Evolutionary conservation across 2,888 invertebrate species (phyloP), one percentile per base, ranked within the genome.

Genomic region (Callimorpha dominula): DNA sequence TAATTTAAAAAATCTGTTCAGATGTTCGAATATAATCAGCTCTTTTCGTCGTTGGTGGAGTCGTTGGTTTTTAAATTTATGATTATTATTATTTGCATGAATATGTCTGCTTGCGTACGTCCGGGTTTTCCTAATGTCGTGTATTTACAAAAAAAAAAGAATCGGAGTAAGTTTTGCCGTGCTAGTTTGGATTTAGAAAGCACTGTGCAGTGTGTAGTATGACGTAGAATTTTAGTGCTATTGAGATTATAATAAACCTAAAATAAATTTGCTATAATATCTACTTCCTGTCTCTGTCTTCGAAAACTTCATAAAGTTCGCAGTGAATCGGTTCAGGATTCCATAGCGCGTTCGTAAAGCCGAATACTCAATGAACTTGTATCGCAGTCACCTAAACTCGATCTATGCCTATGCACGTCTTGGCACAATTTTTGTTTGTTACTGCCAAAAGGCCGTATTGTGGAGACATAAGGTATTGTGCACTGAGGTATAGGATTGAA

Each of bases 371-470:
- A 76, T 78, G 74, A 77, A 83, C 75, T 80, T 74, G 65, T 70
- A 65, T 67, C 62, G 17, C 77, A 82, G 69, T 83, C 78, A 70
- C 65, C 73, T 75, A 70, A 81, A 81, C 78, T 81, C 79, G 71
- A 62, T 63, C 74, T 72, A 70, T 71, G 65, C 60, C 71, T 81
- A 83, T 78, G 73, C 82, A 77, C 69, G 60, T 75, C 72, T 82
- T 83, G 83, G 82, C 82, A 77, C 76, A 63, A 79, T 75, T 75
- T 79, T 80, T 81, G 70, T 72, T 66, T 78, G 77, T 71, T 76
- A 57, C 72, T 81, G 82, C 83, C 82, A 81, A 82, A 74, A 78
- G 72, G 73, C 63, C 76, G 77, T 79, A 75, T 75, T 77, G 70
- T 74, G 63, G 42, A 60, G 52, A 57, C 67, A 57, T 50, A 77